Conservation (phyloP, 2,797 vertebrate species). For the Rhinatrema bivittatum region DNA sequence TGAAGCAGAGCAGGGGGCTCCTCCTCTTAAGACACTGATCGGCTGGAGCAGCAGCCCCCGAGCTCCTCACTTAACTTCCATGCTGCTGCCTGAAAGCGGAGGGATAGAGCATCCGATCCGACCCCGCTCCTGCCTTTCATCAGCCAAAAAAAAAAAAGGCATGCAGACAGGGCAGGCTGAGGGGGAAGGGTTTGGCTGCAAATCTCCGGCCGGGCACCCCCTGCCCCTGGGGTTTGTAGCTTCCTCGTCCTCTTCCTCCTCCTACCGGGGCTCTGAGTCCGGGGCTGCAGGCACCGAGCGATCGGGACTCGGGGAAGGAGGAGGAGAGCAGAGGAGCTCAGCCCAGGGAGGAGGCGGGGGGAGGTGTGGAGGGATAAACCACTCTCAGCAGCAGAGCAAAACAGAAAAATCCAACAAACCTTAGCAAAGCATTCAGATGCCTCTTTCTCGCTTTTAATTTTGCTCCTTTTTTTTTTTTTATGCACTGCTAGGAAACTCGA, state of each 20-base stretch:
- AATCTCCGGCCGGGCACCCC: neutral
- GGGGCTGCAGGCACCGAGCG: neutral
- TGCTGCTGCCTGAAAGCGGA: too few species aligned
- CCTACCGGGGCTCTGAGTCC: constrained; percentile 11
- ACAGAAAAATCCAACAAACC: too few species aligned
- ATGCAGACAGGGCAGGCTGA: too few species aligned
- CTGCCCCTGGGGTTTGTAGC: constrained; percentile 1
- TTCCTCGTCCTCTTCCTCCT: constrained; percentile 16
- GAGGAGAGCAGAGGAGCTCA: neutral
- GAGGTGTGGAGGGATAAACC: neutral
- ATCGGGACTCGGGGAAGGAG: neutral
- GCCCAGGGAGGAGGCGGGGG: neutral
- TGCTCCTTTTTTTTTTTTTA: neutral
- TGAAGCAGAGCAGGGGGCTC: constrained; percentile 31
- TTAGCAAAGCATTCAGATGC: neutral
- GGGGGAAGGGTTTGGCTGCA: too few species aligned
- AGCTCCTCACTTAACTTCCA: constrained; percentile 55
- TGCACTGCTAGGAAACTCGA: constrained; percentile 22
- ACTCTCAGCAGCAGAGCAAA: neutral
- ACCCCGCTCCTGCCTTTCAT: constrained; percentile 42
- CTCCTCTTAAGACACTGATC: too few species aligned
- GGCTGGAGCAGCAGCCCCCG: constrained; percentile 46
- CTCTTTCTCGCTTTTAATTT: neutral
- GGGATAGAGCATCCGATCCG: too few species aligned
- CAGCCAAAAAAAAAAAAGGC: constrained; percentile 33